Base-by-base conservation (phyloP, 64 coral and sea anemone genomes). In the Montipora sp. region DNA sequence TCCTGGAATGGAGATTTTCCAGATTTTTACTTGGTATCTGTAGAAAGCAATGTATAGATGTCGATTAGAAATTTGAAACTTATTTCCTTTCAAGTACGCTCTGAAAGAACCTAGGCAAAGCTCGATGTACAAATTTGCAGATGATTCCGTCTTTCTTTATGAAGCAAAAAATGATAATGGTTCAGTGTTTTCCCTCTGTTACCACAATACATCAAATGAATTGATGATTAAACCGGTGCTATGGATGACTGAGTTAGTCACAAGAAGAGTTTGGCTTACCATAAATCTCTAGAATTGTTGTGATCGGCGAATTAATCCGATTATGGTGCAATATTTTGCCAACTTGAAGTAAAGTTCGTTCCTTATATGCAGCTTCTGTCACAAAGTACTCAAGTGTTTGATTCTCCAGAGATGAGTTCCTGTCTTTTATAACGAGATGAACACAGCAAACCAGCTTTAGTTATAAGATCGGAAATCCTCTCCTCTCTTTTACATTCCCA, bases 401-500 rank as follows among this genome's bases (percentile, higher is more conserved):
- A 65, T 27, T 67, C 14, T 11, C 15, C 2, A 21, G 6, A 66
- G 63, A 24, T 85, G 16, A 3, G 6, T 19, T 8, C 0, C 46
- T 16, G 27, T 50, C 82, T 69, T 83, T 71, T 85, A 85, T 71
- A 85, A 50, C 45, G 46, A 46, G 59, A 13, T 46, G 16, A 68
- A 44, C 4, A 67, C 59, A 47, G 19, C n/a, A 67, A 85, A 23
- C 82, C 12, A 22, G 19, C 18, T 19, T 50, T n/a, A 47, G 47
- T 71, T 50, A 71, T 85, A 45, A 67, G 14, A 47, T 7, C 66
- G 82, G 82, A 85, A 18, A 85, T 85, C 82, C 82, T 48, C 6
- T 85, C 8, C 63, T 7, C 18, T 43, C 63, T 19, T 45, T 47
- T 63, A 46, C 82, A 85, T 85, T 85, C 82, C 82, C 7, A 84